Evolutionary conservation across 2,888 invertebrate species (phyloP).

Genomic region (Cantharis nigra): DNA sequence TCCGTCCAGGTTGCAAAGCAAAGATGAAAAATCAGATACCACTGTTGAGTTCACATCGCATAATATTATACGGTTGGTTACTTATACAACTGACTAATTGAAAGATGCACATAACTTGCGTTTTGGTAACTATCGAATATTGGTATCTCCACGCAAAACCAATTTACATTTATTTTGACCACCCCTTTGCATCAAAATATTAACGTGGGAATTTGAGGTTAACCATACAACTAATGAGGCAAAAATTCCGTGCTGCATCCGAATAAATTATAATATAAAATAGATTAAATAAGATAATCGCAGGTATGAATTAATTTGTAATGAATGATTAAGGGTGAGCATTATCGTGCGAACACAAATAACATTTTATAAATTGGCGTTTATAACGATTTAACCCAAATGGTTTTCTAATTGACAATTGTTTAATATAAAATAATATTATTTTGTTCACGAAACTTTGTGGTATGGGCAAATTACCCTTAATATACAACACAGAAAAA

Average conservation of each 20-base stretch:
- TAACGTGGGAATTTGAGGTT: constrained; percentile 29
- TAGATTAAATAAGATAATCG: constrained; percentile 26
- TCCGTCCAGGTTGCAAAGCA: constrained; percentile 47
- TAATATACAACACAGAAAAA: neutral
- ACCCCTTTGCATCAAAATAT: constrained; percentile 27
- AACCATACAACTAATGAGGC: constrained; percentile 22
- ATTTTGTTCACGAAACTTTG: neutral
- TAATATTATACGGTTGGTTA: constrained; percentile 39
- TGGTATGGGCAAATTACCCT: neutral
- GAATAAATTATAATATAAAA: constrained; percentile 32
- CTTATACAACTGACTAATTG: constrained; percentile 34
- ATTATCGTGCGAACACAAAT: constrained; percentile 11
- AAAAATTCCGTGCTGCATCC: constrained; percentile 12
- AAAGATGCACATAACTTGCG: constrained; percentile 20
- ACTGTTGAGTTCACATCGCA: constrained; percentile 33
- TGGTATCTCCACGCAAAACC: constrained; percentile 20
- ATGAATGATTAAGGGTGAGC: constrained; percentile 9
- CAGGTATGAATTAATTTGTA: constrained; percentile 23
- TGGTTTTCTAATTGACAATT: neutral
- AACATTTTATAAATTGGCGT: neutral
- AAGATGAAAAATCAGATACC: constrained; percentile 34
- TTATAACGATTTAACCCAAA: neutral
- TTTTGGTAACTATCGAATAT: constrained; percentile 17
- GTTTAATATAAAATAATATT: neutral
- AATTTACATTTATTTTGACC: constrained; percentile 23